Evolutionary conservation across 1,140 invertebrate species (phyloP).

Genomic region (Zaprionus ghesquierei): DNA sequence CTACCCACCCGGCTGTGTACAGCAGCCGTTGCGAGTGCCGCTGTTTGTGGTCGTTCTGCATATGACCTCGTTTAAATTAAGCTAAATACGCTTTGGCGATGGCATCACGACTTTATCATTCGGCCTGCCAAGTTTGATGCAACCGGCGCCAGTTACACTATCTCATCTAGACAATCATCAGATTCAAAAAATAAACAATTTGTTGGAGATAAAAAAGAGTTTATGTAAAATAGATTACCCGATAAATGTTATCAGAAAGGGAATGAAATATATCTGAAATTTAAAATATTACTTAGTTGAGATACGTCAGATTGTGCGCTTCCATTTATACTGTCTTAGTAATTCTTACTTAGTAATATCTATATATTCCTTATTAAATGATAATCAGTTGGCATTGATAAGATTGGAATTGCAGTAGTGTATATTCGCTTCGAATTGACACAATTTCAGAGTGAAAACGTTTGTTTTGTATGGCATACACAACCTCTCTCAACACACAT

Average conservation of each 20-base stretch:
- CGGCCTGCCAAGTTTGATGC: not conserved
- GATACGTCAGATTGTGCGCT: not conserved
- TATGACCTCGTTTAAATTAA: slow-evolving; percentile 71
- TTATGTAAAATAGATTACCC: not conserved
- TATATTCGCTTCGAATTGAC: slow-evolving; percentile 13
- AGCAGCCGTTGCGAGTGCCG: slow-evolving; percentile 8
- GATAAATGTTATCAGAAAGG: not conserved
- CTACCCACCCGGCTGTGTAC: not conserved
- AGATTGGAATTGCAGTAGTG: not conserved
- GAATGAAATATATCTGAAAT: too few relatives aligned
- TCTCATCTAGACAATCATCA: not conserved
- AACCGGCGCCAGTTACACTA: not conserved
- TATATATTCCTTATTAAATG: not conserved
- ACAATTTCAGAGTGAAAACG: not conserved
- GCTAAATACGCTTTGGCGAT: slow-evolving; percentile 24
- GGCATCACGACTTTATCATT: slow-evolving; percentile 18
- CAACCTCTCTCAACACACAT: not conserved
- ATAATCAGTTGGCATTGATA: not conserved
- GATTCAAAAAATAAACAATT: too few relatives aligned
- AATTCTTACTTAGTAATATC: not conserved
- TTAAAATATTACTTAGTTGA: not conserved
- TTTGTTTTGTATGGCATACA: slow-evolving; percentile 8
- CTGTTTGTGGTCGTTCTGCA: slow-evolving; percentile 49
- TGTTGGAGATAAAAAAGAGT: not conserved
- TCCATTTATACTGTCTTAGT: not conserved